Conservation (phyloP, 1,140 invertebrate genomes). For the Metaphire vulgaris region DNA sequence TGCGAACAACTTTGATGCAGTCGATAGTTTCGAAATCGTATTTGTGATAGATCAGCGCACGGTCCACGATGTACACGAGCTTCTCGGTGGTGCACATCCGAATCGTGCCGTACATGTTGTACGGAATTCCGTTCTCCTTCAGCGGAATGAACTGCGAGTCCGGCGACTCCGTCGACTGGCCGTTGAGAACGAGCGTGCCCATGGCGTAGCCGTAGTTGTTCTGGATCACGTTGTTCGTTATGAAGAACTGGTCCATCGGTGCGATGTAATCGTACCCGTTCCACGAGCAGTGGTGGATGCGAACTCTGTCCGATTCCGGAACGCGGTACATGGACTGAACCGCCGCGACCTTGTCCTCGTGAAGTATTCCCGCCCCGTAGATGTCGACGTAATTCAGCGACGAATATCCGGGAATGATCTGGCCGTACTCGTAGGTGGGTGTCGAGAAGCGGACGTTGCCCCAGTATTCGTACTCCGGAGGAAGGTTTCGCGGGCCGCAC, state of each 20-base stretch:
- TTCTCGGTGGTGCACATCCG: slow-evolving; percentile 93
- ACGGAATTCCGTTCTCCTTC: slow-evolving; percentile 67
- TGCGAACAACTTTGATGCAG: slow-evolving; percentile 89
- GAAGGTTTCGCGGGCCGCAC: slow-evolving; percentile 73
- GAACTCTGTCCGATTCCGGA: slow-evolving; percentile 72
- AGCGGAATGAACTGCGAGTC: slow-evolving; percentile 25
- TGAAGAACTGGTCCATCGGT: slow-evolving; percentile 59
- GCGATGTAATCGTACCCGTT: slow-evolving; percentile 88
- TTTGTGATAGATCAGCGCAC: slow-evolving; percentile 90
- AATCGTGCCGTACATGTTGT: slow-evolving; percentile 84
- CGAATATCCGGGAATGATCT: slow-evolving; percentile 60
- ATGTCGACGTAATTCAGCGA: slow-evolving; percentile 77
- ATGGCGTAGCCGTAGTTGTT: slow-evolving; percentile 82
- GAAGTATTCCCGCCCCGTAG: slow-evolving; percentile 87
- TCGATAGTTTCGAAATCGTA: slow-evolving; percentile 93
- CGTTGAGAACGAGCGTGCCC: slow-evolving; percentile 60
- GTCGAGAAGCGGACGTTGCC: slow-evolving; percentile 88
- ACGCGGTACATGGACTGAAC: slow-evolving; percentile 69
- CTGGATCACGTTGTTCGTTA: slow-evolving; percentile 60
- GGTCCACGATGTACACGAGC: slow-evolving; percentile 78
- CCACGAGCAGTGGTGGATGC: slow-evolving; percentile 74
- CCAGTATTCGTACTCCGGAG: slow-evolving; percentile 74
- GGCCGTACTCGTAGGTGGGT: slow-evolving; percentile 70
- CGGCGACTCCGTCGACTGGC: slow-evolving; percentile 19
- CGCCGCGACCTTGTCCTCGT: slow-evolving; percentile 84